These are phyloP conservation scores for Halcyon chelicuti DNA, from an alignment of 2,797 vertebrate genomes.

Conservation along the genomic window DNA sequence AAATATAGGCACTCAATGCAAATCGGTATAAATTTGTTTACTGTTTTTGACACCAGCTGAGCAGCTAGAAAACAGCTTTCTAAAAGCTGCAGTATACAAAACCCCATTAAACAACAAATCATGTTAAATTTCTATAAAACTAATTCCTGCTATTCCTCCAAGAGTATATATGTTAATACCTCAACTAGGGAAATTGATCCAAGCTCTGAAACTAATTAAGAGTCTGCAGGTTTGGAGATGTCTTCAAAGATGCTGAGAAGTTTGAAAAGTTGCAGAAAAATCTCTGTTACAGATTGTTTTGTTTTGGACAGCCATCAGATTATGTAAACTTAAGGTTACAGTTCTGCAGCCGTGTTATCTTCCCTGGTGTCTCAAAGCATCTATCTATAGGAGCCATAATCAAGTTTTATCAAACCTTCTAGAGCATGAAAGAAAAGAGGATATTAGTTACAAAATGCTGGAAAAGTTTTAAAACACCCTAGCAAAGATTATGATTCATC, in stretches of 20 bases:
- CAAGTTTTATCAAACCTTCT: not conserved
- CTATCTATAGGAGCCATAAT: not conserved
- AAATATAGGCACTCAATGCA: not conserved
- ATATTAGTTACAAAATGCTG: not conserved
- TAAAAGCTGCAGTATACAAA: not conserved
- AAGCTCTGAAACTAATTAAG: not conserved
- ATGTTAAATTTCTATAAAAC: not conserved
- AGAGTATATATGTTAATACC: not conserved
- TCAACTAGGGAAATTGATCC: not conserved
- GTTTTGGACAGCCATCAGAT: not conserved
- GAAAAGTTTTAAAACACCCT: not conserved
- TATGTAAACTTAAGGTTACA: not conserved
- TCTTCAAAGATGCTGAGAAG: not conserved
- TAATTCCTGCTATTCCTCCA: not conserved
- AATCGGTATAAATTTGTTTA: not conserved
- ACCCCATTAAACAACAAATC: not conserved
- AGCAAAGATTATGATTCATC: not conserved
- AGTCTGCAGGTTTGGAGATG: not conserved
- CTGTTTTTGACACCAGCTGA: not conserved
- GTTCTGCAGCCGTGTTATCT: not conserved
- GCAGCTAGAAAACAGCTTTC: not conserved
- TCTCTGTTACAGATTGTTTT: not conserved
- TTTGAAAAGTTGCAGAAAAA: not conserved
- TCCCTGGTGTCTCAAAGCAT: not conserved
- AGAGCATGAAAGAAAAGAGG: not conserved